Conservation (phyloP, 2,888 invertebrate species). For the Electrophaes corylata region DNA sequence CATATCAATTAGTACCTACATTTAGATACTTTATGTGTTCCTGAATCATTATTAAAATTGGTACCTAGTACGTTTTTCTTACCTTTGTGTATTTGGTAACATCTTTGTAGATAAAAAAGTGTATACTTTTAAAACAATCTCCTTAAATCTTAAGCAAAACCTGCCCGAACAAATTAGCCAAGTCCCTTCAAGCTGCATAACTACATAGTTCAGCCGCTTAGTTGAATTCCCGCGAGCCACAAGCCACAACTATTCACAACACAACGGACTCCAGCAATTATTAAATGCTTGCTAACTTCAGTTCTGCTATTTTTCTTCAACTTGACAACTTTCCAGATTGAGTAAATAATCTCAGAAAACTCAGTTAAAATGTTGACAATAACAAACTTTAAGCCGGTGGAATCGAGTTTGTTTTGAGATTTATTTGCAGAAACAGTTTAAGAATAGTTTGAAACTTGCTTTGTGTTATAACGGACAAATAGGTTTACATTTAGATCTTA, state of each 20-base stretch:
- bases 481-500: neutral
- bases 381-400: conserved; percentile 8
- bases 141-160: neutral
- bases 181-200: neutral
- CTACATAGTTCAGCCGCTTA: neutral
- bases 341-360: conserved; percentile 12
- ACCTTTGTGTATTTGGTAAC: too few relatives aligned
- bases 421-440: neutral
- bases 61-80: too few relatives aligned
- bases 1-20: too few relatives aligned
- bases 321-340: conserved; percentile 21
- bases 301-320: conserved; percentile 12
- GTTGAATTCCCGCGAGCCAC: conserved; percentile 1
- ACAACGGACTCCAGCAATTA: conserved; percentile 8
- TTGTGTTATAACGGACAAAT: neutral
- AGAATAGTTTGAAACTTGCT: neutral
- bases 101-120: too few relatives aligned
- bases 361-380: conserved; percentile 19
- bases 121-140: too few relatives aligned
- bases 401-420: neutral
- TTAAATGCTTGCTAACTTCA: conserved; percentile 12
- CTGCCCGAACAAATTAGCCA: conserved; percentile 3
- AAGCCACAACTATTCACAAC: conserved; percentile 5
- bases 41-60: too few relatives aligned
- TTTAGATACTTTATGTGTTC: too few relatives aligned